A percentile compares a stretch with the other conserved stretches of the same genome.
These are phyloP conservation scores for Beaufortia kweichowensis DNA, from an alignment of 2,113 vertebrate species.

Conservation along the genomic window DNA sequence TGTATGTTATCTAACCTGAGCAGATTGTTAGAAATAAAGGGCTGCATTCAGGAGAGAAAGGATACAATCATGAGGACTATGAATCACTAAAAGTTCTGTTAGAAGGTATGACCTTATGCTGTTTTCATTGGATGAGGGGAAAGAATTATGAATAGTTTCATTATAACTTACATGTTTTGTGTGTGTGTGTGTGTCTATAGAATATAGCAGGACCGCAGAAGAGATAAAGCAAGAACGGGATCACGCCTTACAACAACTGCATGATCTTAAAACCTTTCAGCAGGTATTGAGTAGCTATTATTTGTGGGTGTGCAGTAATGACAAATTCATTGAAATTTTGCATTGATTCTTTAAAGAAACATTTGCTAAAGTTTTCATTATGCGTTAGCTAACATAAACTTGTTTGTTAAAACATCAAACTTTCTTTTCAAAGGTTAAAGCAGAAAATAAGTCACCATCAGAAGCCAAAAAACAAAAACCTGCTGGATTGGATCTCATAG, in stretches of 20 bases:
- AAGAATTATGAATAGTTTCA: background rate
- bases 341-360: background rate
- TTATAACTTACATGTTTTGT: background rate
- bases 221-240: constrained; percentile 61
- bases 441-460: constrained; percentile 35
- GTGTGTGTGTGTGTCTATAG: constrained; percentile 54
- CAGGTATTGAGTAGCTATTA: constrained; percentile 52
- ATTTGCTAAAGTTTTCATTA: too few species aligned
- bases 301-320: background rate
- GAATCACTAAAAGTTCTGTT: constrained; percentile 47
- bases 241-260: constrained; percentile 51
- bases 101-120: constrained; percentile 57
- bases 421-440: constrained; percentile 56
- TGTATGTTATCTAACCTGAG: background rate
- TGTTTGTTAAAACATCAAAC: too few species aligned
- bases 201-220: constrained; percentile 40
- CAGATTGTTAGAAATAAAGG: constrained; percentile 58
- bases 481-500: constrained; percentile 30
- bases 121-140: background rate
- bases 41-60: constrained; percentile 2
- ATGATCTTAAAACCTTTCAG: constrained; percentile 39
- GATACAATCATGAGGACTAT: constrained; percentile 7
- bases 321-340: background rate
- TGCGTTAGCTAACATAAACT: too few species aligned
- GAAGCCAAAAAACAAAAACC: constrained; percentile 49